Evolutionary conservation across 1,140 invertebrate species (phyloP), one percentile per base, ranked within the genome.

Genomic region (Pseudomyrmex dendroicus): DNA sequence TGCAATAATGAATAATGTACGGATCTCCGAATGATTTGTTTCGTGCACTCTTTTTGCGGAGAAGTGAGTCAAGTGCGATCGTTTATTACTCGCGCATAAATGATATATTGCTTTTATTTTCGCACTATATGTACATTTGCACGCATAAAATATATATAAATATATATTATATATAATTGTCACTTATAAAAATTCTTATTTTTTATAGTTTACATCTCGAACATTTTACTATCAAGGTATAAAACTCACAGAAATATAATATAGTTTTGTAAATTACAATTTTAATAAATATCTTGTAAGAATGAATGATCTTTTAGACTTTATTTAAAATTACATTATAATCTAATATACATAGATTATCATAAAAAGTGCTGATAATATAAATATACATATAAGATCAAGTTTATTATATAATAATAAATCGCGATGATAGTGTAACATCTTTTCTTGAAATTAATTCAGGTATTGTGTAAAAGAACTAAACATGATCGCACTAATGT

Each of bases 1-100:
- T 94, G 89, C 94, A 91, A 86, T 3, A 22, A 25, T 57, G 13
- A 50, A 56, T 10, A 50, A 74, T 12, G 9, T 70, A 62, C 13
- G 2, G 25, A 1, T 2, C 5, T 46, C 5, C 10, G 15, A 57
- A 48, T 64, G 44, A 85, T 64, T 17, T 70, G 83, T 62, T 77
- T 87, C 57, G 54, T n/a, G 50, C 70, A 20, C 59, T 73, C 22
- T 70, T 25, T 68, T 20, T 73, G 80, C 73, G 3, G 68, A 84
- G 48, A 86, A 72, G 62, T 48, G 35, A 35, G 50, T 62, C 15
- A 83, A 72, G 64, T 66, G 74, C 73, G 68, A 25, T 63, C 46
- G 54, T 52, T 52, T 52, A 13, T 56, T 73, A 52, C 59, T 48
- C 62, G 73, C 64, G 59, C 61, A 76, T 7, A 35, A 35, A 70